Evolutionary conservation across 1,140 invertebrate species (phyloP).

Genomic region (Hesperophylax magnus): DNA sequence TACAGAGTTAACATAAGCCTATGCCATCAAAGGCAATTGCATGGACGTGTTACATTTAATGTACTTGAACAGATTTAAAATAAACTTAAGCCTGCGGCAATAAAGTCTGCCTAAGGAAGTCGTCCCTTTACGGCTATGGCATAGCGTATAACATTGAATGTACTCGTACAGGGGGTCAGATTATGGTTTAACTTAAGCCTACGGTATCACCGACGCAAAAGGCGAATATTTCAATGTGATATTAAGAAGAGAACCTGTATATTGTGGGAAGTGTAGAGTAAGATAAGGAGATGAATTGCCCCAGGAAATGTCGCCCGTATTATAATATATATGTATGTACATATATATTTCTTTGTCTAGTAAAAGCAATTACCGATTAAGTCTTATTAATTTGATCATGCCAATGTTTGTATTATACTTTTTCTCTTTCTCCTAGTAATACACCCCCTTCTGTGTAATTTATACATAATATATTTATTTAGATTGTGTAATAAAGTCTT

Average conservation of each 20-base stretch:
- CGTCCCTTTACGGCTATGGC: no score
- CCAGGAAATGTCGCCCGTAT: background rate
- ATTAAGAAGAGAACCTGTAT: constrained; percentile 3
- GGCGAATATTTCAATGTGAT: background rate
- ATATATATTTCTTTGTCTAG: background rate
- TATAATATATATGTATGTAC: no score
- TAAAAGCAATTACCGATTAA: constrained; percentile 21
- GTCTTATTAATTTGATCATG: constrained; percentile 27
- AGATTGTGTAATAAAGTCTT: constrained; percentile 35
- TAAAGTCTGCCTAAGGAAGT: no score
- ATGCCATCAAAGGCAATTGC: no score
- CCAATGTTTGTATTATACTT: constrained; percentile 35
- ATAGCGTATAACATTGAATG: no score
- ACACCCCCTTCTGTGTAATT: constrained; percentile 7
- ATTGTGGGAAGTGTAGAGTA: background rate
- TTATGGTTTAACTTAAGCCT: no score
- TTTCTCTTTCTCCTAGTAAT: constrained; percentile 4
- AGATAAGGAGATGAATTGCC: background rate
- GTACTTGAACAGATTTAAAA: no score
- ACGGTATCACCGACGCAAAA: no score
- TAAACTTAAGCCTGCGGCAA: no score
- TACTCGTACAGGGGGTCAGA: no score
- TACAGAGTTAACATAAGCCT: no score
- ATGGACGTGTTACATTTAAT: no score
- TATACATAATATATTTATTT: constrained; percentile 27